These are phyloP conservation scores for Cheirogaleus major DNA, from an alignment of 2,797 vertebrate genomes.

Conservation along the genomic window DNA sequence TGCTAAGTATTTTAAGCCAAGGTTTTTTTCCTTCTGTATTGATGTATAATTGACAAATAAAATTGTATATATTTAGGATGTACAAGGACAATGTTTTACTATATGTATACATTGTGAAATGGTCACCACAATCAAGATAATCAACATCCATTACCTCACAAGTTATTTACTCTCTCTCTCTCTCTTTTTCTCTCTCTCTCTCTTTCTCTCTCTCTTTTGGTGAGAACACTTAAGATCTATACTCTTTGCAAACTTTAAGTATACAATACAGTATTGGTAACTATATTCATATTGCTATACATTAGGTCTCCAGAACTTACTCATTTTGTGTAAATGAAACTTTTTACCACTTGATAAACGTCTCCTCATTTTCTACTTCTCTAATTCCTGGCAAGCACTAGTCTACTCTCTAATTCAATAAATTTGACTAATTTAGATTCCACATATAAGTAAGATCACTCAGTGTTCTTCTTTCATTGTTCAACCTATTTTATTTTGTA, in stretches of 20 bases:
- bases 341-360: neutral
- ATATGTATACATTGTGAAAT: neutral
- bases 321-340: neutral
- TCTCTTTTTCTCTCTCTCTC: rapidly evolving
- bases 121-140: neutral
- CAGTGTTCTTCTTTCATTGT: neutral
- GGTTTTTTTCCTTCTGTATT: neutral
- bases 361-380: neutral
- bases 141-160: neutral
- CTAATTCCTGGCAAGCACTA: neutral
- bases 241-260: neutral
- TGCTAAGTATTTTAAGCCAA: neutral
- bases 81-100: neutral
- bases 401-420: neutral
- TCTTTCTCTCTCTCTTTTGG: no score
- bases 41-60: neutral
- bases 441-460: neutral
- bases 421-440: neutral
- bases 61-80: neutral
- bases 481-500: neutral
- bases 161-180: neutral
- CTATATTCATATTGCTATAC: neutral
- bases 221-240: neutral
- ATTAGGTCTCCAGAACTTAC: neutral
- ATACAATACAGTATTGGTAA: neutral